Conservation (phyloP, 2,113 vertebrate species). For the Silurus asotus region DNA sequence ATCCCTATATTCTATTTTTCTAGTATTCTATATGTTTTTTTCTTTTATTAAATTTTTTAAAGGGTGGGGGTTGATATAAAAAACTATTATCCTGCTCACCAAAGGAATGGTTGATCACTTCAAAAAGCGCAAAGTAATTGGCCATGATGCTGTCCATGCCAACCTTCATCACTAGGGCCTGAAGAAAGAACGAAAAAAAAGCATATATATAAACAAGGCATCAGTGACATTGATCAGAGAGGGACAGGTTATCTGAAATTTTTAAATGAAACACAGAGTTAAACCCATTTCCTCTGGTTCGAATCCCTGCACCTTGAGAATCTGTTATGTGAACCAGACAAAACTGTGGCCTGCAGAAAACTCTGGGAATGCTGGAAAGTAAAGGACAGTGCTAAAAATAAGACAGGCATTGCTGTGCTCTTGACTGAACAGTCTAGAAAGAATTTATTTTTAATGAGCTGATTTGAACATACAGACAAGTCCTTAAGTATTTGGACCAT, state of each 20-base stretch:
- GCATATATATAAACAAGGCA: background rate
- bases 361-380: background rate
- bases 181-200: background rate
- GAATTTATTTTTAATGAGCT: too few species aligned
- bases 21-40: too few species aligned
- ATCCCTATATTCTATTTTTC: background rate
- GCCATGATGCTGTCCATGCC: constrained; percentile 95
- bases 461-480: too few species aligned
- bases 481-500: too few species aligned
- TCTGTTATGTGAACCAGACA: background rate
- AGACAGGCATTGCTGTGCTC: background rate
- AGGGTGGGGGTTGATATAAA: background rate
- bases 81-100: constrained; percentile 73
- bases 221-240: background rate
- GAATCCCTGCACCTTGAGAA: background rate
- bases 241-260: background rate
- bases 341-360: background rate
- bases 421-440: background rate
- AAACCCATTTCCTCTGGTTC: background rate
- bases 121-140: constrained; percentile 95
- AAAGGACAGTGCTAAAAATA: background rate
- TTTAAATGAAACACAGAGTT: background rate
- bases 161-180: constrained; percentile 89
- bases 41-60: background rate
- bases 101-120: constrained; percentile 95